phyloP scores from a whole-genome alignment of 2,113 vertebrate genomes.

The Chiloscyllium plagiosum region DNA sequence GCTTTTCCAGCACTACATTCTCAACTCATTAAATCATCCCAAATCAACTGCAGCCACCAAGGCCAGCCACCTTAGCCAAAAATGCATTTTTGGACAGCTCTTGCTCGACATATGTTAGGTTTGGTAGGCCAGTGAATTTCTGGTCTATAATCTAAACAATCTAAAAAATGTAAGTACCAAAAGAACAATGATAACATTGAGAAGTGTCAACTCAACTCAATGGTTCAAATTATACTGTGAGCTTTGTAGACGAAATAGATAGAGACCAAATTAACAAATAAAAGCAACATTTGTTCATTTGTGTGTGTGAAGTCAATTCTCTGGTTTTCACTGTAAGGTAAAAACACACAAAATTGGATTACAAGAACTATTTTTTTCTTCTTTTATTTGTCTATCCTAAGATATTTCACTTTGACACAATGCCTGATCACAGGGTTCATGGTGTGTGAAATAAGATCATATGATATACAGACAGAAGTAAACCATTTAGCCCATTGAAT shows the following conservation, averaged over 20 bases:
- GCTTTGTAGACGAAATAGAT: background rate
- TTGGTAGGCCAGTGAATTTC: background rate
- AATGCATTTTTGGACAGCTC: background rate
- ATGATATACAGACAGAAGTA: too few species aligned
- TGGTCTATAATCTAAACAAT: background rate
- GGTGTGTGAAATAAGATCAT: background rate
- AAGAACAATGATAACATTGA: background rate
- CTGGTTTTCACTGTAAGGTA: background rate
- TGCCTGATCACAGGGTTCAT: background rate
- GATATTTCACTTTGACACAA: background rate
- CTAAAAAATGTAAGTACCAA: background rate
- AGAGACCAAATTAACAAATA: background rate
- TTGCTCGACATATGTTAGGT: background rate
- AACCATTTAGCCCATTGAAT: too few species aligned
- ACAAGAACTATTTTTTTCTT: conserved; percentile 3
- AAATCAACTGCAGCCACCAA: background rate
- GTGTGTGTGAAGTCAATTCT: background rate
- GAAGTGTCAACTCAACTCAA: background rate
- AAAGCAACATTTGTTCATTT: background rate
- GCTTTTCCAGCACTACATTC: too few species aligned
- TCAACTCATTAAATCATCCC: too few species aligned
- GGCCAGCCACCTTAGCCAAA: background rate
- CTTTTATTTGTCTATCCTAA: background rate
- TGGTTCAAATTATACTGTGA: background rate
- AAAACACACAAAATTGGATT: conserved; percentile 9